phyloP scores from a whole-genome alignment of 2,888 invertebrate species.

The Eulithis prunata region DNA sequence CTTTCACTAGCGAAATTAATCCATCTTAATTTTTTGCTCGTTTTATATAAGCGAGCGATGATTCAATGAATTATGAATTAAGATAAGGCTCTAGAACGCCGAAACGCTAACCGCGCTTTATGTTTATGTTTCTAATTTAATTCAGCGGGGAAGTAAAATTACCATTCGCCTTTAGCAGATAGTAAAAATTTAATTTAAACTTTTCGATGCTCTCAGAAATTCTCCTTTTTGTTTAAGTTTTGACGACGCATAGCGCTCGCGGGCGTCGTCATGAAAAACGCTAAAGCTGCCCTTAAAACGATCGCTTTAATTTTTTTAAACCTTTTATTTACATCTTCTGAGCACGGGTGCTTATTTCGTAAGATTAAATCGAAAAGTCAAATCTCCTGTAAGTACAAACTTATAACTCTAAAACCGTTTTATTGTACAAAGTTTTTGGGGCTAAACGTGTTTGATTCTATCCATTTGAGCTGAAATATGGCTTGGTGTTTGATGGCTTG shows the following conservation, averaged over 20 bases:
- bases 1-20: constrained; percentile 42
- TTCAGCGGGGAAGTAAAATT: constrained; percentile 30
- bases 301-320: background rate
- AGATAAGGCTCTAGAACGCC: constrained; percentile 33
- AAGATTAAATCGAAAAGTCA: background rate
- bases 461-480: background rate
- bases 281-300: constrained; percentile 12
- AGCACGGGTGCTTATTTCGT: background rate
- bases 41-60: constrained; percentile 35
- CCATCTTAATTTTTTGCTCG: constrained; percentile 37
- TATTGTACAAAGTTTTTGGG: background rate
- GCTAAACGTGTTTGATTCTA: background rate
- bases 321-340: background rate
- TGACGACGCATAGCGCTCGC: constrained; percentile 20
- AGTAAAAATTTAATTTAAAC: constrained; percentile 38
- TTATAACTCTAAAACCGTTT: background rate
- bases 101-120: constrained; percentile 30
- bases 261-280: constrained; percentile 31
- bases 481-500: background rate
- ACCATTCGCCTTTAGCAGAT: constrained; percentile 31
- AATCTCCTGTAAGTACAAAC: no score
- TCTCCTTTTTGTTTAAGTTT: constrained; percentile 29
- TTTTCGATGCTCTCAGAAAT: constrained; percentile 27
- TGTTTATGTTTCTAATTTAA: constrained; percentile 37
- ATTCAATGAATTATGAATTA: constrained; percentile 40